A percentile compares a stretch with the other conserved stretches of the same genome.
Evolutionary conservation across 2,113 vertebrate species (phyloP).

Genomic region (Grammomys surdaster): DNA sequence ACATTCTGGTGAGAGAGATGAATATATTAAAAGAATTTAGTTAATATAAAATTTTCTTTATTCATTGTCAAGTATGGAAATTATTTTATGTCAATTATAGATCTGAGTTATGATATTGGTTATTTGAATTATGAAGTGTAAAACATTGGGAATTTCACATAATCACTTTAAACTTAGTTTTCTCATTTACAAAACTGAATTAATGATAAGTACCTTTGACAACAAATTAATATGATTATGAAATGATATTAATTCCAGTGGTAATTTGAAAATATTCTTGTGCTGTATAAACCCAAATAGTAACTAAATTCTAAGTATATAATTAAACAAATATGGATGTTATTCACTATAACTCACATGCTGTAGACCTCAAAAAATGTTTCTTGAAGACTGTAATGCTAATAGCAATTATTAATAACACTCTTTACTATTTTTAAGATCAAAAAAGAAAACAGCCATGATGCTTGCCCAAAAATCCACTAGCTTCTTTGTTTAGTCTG

Average conservation of each 20-base stretch:
- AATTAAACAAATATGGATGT: neutral
- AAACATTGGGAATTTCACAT: neutral
- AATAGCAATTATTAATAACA: neutral
- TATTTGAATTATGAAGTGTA: neutral
- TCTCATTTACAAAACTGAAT: neutral
- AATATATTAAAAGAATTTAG: neutral
- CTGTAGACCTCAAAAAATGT: neutral
- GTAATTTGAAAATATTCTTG: slow-evolving; percentile 21
- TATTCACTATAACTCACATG: neutral
- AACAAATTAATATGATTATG: neutral
- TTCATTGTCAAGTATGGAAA: neutral
- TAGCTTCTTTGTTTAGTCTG: neutral
- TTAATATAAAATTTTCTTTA: neutral
- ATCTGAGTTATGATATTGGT: neutral
- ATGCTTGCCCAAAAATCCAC: neutral
- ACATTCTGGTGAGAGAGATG: neutral
- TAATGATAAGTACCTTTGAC: neutral
- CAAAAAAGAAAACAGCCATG: neutral
- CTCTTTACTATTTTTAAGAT: neutral
- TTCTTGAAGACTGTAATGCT: neutral
- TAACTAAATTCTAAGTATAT: neutral
- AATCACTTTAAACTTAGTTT: slow-evolving; percentile 12
- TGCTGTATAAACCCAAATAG: neutral
- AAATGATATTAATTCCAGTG: neutral
- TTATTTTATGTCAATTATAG: neutral